Evolutionary conservation across 1,140 invertebrate genomes (phyloP).

Genomic region (Dendroctonus ponderosae): DNA sequence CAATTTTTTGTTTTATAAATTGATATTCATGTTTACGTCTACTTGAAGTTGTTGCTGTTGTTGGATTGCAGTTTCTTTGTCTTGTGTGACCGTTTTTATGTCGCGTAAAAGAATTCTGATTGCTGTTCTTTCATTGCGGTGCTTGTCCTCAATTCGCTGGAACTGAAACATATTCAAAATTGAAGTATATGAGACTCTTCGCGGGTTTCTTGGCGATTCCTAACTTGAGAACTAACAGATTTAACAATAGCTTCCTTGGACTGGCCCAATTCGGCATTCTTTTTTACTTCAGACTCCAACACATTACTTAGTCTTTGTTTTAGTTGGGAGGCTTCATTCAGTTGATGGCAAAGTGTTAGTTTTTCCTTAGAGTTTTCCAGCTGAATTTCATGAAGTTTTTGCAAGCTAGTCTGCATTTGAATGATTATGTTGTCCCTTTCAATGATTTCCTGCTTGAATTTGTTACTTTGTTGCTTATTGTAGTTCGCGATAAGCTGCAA

Average conservation of each 20-base stretch:
- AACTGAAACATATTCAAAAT: constrained; percentile 27
- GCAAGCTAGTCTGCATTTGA: constrained; percentile 39
- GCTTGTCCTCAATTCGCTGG: constrained; percentile 36
- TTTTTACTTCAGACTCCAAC: constrained; percentile 41
- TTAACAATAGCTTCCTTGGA: constrained; percentile 36
- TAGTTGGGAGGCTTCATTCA: constrained; percentile 41
- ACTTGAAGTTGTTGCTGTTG: background rate
- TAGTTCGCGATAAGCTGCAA: constrained; percentile 46
- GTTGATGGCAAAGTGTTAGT: constrained; percentile 43
- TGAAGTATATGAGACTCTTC: background rate
- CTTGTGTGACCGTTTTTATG: constrained; percentile 32
- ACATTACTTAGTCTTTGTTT: constrained; percentile 43
- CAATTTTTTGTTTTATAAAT: background rate
- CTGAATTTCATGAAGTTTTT: constrained; percentile 44
- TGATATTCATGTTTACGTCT: background rate
- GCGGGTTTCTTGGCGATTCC: background rate
- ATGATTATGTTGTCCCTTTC: constrained; percentile 40
- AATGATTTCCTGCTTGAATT: constrained; percentile 42
- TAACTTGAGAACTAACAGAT: constrained; percentile 31
- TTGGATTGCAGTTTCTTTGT: constrained; percentile 32
- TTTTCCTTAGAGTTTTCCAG: constrained; percentile 44
- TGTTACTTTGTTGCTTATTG: constrained; percentile 45
- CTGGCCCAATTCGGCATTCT: constrained; percentile 39
- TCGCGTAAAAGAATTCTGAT: constrained; percentile 39
- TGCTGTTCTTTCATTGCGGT: constrained; percentile 39